phyloP scores from a whole-genome alignment of 1,140 invertebrate species.

The Elysia chlorotica region DNA sequence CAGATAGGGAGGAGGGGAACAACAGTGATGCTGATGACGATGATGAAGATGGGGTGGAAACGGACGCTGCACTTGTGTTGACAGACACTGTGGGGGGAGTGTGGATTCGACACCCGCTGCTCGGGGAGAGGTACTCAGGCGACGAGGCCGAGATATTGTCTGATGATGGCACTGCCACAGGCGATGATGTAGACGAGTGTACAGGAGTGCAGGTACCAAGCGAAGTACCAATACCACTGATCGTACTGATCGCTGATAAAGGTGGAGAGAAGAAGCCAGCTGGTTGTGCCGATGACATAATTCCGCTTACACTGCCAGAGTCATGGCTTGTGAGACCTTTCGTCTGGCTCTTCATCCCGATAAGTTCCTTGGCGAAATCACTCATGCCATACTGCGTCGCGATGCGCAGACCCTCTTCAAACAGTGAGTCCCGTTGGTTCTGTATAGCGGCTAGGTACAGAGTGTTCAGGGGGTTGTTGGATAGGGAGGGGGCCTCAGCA shows the following conservation, averaged over 20 bases:
- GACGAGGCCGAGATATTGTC: no score
- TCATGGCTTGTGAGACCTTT: background rate
- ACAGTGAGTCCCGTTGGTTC: constrained; percentile 45
- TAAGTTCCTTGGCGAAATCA: constrained; percentile 55
- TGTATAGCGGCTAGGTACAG: constrained; percentile 25
- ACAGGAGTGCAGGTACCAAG: no score
- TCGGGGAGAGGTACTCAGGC: background rate
- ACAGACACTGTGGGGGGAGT: background rate
- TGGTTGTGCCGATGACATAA: no score
- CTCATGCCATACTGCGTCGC: constrained; percentile 60
- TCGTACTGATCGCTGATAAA: no score
- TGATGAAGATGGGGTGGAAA: background rate
- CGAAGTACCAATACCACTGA: no score
- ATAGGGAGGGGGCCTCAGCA: no score
- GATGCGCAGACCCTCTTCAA: constrained; percentile 59
- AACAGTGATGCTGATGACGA: background rate
- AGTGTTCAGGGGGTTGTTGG: constrained; percentile 21
- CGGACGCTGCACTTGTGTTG: background rate
- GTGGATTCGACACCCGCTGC: background rate
- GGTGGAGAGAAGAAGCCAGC: no score
- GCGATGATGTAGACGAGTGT: no score
- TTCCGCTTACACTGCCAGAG: no score
- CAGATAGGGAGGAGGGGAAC: background rate
- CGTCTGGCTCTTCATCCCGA: constrained; percentile 33
- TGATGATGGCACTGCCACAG: no score